Conservation (phyloP, 2,888 invertebrate species). For the Alcis repandata region DNA sequence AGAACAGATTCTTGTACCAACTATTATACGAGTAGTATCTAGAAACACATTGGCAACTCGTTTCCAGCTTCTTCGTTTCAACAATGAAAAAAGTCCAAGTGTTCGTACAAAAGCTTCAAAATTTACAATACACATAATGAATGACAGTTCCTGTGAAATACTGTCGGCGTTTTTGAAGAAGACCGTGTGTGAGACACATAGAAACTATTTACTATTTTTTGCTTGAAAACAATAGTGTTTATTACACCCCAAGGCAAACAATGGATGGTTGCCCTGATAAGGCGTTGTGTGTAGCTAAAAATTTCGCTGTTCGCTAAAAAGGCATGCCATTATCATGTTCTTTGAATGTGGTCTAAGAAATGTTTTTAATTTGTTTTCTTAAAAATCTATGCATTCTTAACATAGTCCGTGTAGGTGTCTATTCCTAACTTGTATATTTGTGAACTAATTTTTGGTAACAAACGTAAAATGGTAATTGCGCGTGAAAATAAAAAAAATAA, state of each 20-base stretch:
- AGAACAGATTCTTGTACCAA: constrained; percentile 31
- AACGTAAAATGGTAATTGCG: too few species aligned
- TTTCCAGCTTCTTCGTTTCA: constrained; percentile 26
- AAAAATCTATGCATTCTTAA: background rate
- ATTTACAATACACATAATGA: constrained; percentile 35
- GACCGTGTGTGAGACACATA: constrained; percentile 68
- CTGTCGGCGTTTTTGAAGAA: constrained; percentile 58
- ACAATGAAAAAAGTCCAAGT: constrained; percentile 38
- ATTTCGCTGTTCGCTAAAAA: constrained; percentile 36
- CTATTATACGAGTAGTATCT: constrained; percentile 42
- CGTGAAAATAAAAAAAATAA: too few species aligned
- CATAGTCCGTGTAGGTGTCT: too few species aligned
- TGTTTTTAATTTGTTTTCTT: background rate
- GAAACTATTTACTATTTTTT: constrained; percentile 45
- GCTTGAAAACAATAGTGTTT: constrained; percentile 32
- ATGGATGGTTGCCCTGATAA: constrained; percentile 66
- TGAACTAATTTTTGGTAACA: too few species aligned
- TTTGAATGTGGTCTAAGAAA: constrained; percentile 28
- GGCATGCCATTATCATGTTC: constrained; percentile 25
- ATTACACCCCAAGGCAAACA: constrained; percentile 55
- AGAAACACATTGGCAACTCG: constrained; percentile 34
- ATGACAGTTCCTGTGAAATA: constrained; percentile 51
- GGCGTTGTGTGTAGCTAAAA: constrained; percentile 26
- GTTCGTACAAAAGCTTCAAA: constrained; percentile 26
- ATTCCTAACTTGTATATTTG: background rate